phyloP scores from a whole-genome alignment of 2,113 vertebrate genomes.

The Psephotus haematonotus region DNA sequence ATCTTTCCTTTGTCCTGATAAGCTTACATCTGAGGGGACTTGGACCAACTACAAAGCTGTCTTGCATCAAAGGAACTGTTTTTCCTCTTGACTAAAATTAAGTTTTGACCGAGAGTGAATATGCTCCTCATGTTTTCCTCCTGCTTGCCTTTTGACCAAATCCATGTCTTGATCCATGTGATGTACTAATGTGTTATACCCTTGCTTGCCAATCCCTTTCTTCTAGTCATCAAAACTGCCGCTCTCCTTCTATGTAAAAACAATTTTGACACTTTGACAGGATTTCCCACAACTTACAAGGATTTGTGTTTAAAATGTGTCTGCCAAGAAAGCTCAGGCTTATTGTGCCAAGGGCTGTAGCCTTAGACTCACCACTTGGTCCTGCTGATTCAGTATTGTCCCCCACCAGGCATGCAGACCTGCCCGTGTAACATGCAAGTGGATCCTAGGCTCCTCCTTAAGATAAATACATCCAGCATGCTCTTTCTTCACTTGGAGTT shows the following conservation, averaged over 20 bases:
- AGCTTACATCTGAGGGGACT: background rate
- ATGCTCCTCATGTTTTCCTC: background rate
- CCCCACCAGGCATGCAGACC: background rate
- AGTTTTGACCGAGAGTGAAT: background rate
- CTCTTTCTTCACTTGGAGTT: background rate
- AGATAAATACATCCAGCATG: background rate
- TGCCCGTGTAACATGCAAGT: fast-evolving
- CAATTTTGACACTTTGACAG: background rate
- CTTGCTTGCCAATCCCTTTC: background rate
- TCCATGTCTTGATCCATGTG: background rate
- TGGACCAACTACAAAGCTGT: background rate
- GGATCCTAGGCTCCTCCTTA: background rate
- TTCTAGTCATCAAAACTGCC: background rate
- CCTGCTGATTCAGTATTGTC: background rate
- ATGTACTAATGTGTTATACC: background rate
- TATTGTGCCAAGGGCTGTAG: background rate
- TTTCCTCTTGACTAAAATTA: background rate
- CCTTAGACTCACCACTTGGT: background rate
- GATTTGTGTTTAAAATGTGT: background rate
- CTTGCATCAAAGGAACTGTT: background rate
- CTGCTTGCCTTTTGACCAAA: background rate
- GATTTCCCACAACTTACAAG: background rate
- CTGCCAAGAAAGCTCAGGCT: background rate
- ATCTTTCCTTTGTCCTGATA: background rate
- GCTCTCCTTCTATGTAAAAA: background rate